Base-by-base conservation (phyloP, 2,888 invertebrate genomes). In the Liodrosophila aerea region DNA sequence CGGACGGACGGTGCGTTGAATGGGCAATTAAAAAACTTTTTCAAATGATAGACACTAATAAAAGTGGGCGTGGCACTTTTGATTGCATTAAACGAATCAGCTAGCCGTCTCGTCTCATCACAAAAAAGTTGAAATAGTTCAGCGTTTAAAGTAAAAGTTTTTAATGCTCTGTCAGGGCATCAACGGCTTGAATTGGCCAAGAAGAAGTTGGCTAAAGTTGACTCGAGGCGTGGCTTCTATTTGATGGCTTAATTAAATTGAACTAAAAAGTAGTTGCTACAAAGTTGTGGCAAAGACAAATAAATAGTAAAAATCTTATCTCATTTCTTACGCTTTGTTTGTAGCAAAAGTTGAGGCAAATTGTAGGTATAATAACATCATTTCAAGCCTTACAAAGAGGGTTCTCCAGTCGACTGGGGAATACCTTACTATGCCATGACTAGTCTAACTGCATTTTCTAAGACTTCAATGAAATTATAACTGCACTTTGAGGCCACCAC, bases 11-110 rank as follows among this genome's bases (percentile, higher is more conserved):
- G n/a, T 61, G 46, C 54, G 60, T 59, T 60, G 40, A 67, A 64
- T 67, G 60, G 51, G 67, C 73, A 81, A 83, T 83, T 83, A 78
- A 78, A 85, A 80, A 78, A 52, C 66, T 76, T 71, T 53, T 22
- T 22, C 34, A 37, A 68, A 67, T 62, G 45, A 16, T 16, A 39
- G 16, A 16, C n/a, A 22, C 56, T 47, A 59, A 61, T 46, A 33
- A 40, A 62, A 36, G 11, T 37, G 65, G 46, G 54, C 53, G 41
- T 59, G 59, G 50, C 63, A 33, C n/a, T 52, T 15, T 33, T n/a
- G 30, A 46, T 58, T 67, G 51, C 47, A 64, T 69, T 54, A 63
- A 56, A 53, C 65, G 52, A 66, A 70, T 64, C 51, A 57, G 56
- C 54, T 56, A 40, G 37, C 44, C 30, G 40, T 36, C 36, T 58